Conservation (phyloP, 2,113 vertebrate genomes). For the Stictonetta naevosa region DNA sequence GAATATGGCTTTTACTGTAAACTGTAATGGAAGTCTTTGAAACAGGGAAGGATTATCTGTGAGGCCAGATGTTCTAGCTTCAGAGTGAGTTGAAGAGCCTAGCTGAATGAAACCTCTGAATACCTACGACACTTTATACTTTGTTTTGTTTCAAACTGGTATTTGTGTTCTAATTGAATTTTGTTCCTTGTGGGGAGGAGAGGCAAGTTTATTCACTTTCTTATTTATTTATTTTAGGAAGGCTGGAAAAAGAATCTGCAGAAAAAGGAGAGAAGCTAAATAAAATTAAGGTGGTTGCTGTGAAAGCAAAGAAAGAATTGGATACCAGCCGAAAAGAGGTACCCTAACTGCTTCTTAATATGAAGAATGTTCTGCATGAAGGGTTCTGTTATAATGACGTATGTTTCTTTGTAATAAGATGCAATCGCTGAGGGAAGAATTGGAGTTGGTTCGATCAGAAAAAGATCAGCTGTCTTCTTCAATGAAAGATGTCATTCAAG, state of each 20-base stretch:
- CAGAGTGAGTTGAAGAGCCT: neutral
- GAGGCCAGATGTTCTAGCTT: neutral
- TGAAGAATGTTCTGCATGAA: neutral
- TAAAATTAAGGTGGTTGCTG: conserved; percentile 94
- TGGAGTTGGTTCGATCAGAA: conserved; percentile 82
- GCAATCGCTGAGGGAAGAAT: conserved; percentile 81
- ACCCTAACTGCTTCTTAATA: neutral
- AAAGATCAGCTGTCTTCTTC: conserved; percentile 86
- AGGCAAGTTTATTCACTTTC: neutral
- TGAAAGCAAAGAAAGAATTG: conserved; percentile 96
- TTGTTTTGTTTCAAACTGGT: neutral
- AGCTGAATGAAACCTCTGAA: neutral
- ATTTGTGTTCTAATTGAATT: neutral
- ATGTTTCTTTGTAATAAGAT: conserved; percentile 66
- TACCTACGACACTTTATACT: neutral
- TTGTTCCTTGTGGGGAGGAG: neutral
- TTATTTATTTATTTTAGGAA: conserved; percentile 65
- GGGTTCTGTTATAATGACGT: neutral
- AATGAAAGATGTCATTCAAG: conserved; percentile 92
- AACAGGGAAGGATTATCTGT: neutral
- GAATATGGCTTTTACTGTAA: neutral
- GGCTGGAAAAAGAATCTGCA: conserved; percentile 78
- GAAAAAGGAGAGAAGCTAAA: conserved; percentile 90
- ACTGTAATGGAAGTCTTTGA: neutral
- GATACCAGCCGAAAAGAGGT: conserved; percentile 92